phyloP scores from a whole-genome alignment of 2,888 invertebrate genomes.

The Latrodectus hesperus region DNA sequence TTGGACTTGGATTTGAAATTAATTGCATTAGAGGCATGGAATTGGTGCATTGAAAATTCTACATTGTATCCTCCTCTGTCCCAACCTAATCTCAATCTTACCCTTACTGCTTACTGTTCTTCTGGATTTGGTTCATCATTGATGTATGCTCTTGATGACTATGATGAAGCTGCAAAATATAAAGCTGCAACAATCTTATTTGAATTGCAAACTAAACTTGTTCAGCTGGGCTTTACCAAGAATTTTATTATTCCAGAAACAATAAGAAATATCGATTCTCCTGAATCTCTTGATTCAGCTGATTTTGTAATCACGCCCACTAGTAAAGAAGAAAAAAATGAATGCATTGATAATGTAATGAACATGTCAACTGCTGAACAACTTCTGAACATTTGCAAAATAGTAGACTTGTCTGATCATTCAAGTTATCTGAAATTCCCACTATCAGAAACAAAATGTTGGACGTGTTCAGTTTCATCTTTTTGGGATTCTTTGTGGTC shows the following conservation, averaged over 20 bases:
- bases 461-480: constrained; percentile 12
- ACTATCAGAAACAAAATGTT: not conserved
- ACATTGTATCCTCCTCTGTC: not conserved
- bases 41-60: not conserved
- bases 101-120: constrained; percentile 1
- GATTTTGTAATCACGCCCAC: not conserved
- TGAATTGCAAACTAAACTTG: constrained; percentile 8
- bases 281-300: not conserved
- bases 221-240: not conserved
- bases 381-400: constrained; percentile 24
- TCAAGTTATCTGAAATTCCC: not conserved
- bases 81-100: not conserved
- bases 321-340: constrained; percentile 24
- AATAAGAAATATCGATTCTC: not conserved
- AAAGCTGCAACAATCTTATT: constrained; percentile 26
- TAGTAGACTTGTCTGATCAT: not conserved
- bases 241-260: not conserved
- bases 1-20: constrained; percentile 32
- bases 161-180: constrained; percentile 21
- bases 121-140: constrained; percentile 39
- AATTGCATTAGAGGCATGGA: constrained; percentile 24
- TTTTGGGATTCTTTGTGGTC: constrained; percentile 43
- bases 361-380: constrained; percentile 34
- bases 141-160: constrained; percentile 21
- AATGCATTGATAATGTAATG: constrained; percentile 38